Base-by-base conservation (phyloP, 2,888 invertebrate genomes). In the Nephrocerus scutellatus region DNA sequence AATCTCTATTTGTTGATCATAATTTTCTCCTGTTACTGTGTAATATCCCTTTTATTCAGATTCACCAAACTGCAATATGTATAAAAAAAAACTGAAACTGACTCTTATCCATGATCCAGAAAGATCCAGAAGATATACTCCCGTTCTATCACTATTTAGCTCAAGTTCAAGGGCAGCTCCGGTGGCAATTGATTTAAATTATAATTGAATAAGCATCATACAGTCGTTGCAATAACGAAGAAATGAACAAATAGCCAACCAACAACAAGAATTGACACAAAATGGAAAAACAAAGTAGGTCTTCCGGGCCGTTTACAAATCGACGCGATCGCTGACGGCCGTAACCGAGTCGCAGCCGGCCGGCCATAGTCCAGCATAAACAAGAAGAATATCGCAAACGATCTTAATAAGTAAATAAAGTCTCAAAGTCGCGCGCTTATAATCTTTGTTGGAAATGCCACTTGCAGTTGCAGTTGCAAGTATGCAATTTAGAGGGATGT, bases 81-180 rank as follows among this genome's bases (percentile, higher is more conserved):
- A 8, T 14, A 29, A 15, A 18, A 9, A n/a, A 8, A 14, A 29
- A 14, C 29, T 8, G 5, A 15, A n/a, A 16, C 8, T 18, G 15
- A 29, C 16, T 14, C 9, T n/a, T 5, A 14, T 13, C 13, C 8
- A 29, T 29, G 15, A 14, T 29, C 5, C 13, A 9, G 29, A 29
- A 6, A 29, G 8, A 5, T 15, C 13, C 7, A 15, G 14, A 29
- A 5, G 6, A 29, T 8, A 29, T 15, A 18, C 29, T 14, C 15
- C 15, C 15, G 29, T n/a, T n/a, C n/a, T n/a, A n/a, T n/a, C n/a
- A n/a, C n/a, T n/a, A 16, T 45, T 46, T 47, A 39, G 40, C 41
- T 58, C 62, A 61, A 60, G 61, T 61, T 61, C 61, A 61, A 61
- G 61, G 59, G 58, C 57, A 59, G 36, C 51, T 25, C 15, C 33